phyloP scores from a whole-genome alignment of 1,140 invertebrate genomes.

The Diorhabda sublineata region DNA sequence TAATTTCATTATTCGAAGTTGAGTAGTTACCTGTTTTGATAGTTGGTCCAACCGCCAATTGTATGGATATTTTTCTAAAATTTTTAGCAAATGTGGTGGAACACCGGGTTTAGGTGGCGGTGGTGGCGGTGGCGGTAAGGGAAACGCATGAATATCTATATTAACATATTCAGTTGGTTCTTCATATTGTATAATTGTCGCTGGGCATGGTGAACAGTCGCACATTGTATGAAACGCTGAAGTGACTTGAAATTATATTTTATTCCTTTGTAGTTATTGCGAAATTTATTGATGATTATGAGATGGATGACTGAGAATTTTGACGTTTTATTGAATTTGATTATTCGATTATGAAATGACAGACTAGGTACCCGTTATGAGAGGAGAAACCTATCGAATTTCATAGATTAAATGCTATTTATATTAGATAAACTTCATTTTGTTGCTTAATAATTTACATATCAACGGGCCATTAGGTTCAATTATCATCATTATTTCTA shows the following conservation, averaged over 20 bases:
- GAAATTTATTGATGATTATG: neutral
- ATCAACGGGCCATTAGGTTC: too few species aligned
- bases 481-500: too few species aligned
- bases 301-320: neutral
- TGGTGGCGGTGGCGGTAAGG: conserved; percentile 8
- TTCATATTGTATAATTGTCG: conserved; percentile 4
- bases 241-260: neutral
- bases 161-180: conserved; percentile 13
- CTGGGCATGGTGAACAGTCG: neutral
- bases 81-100: conserved; percentile 21
- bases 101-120: conserved; percentile 8
- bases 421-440: too few species aligned
- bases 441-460: too few species aligned
- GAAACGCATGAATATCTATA: conserved; percentile 17
- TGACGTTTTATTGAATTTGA: neutral
- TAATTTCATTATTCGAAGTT: too few species aligned
- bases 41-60: conserved; percentile 30
- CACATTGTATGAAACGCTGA: conserved; percentile 1
- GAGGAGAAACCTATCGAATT: too few species aligned
- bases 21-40: conserved; percentile 13
- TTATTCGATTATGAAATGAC: too few species aligned
- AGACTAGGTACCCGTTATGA: too few species aligned
- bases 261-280: neutral
- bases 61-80: conserved; percentile 29
- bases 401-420: too few species aligned